Base-by-base conservation (phyloP, 35 echinoderm and acorn worm genomes). In the Ophiothrix spiculata region DNA sequence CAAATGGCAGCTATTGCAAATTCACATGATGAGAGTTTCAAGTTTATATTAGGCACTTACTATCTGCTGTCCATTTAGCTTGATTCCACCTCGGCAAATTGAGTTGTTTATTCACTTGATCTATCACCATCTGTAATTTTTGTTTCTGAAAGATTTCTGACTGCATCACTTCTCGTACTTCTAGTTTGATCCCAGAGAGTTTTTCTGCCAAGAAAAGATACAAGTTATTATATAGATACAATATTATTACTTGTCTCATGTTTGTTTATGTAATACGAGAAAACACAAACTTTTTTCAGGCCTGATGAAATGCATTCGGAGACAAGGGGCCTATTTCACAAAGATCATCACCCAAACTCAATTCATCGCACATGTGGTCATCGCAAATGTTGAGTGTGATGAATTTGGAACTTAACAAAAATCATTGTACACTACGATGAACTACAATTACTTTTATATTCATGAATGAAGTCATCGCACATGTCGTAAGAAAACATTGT, bases 61-160 rank as follows among this genome's bases (percentile, higher is more conserved):
- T 86, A 34, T 99, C 96, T 23, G 94, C 96, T 81, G 89, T 99
- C 96, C 96, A 99, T 38, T 99, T 99, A 19, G 88, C 86, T 76
- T 99, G 90, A 40, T 94, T 88, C 90, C 89, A 91, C 79, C 87
- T 80, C 0, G 86, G 89, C 25, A 94, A n/a, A 60, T 93, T 93
- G 37, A 93, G 76, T 39, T 91, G 76, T 78, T 94, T 91, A 79
- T 94, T 89, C 49, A 99, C 96, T 14, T 37, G 86, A 31, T 99
- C 96, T 33, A 99, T 39, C 15, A 99, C 92, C 36, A 80, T 76
- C 25, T 88, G 86, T n/a, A 99, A 86, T 82, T 99, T 99, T 36
- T 99, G 92, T 76, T 99, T 94, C 86, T 94, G 96, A 39, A 93
- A 91, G 35, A 91, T 87, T 35, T 94, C 92, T 4, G 96, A 94